phyloP scores from a whole-genome alignment of 2,797 vertebrate species.

The Gymnopithys bicolor region DNA sequence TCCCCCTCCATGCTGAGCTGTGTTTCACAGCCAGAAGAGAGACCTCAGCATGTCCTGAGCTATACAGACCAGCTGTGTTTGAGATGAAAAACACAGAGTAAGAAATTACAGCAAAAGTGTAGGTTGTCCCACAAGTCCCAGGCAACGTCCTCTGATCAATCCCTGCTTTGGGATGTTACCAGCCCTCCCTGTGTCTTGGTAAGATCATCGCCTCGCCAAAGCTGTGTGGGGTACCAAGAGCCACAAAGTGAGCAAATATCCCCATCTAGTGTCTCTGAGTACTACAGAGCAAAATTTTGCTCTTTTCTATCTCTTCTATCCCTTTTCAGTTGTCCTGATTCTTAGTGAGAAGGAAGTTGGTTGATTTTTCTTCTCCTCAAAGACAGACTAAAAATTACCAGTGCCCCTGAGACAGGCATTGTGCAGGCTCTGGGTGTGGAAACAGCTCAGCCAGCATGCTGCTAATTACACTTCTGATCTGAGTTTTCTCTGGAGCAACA shows the following conservation, averaged over 20 bases:
- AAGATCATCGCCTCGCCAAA: neutral
- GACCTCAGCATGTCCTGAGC: neutral
- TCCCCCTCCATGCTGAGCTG: neutral
- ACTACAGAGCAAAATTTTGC: neutral
- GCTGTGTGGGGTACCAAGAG: neutral
- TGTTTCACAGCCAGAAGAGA: neutral
- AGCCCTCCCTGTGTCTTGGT: neutral
- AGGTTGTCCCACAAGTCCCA: fast-evolving
- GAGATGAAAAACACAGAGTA: fast-evolving
- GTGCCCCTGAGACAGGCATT: neutral
- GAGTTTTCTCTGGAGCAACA: slow-evolving; percentile 12
- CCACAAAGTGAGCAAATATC: slow-evolving; percentile 69
- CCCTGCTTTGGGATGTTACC: neutral
- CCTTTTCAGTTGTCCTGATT: neutral
- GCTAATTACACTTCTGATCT: neutral
- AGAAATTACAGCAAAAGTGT: neutral
- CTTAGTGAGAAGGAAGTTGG: neutral
- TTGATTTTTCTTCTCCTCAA: neutral
- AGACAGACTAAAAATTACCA: neutral
- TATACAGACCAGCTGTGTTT: neutral
- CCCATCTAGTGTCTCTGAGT: slow-evolving; percentile 72
- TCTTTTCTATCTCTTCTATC: neutral
- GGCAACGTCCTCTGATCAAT: fast-evolving
- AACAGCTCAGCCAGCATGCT: neutral
- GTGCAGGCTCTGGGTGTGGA: neutral